These are phyloP conservation scores for Ceratina australensis DNA, from an alignment of 1,140 invertebrate genomes.

Conservation along the genomic window DNA sequence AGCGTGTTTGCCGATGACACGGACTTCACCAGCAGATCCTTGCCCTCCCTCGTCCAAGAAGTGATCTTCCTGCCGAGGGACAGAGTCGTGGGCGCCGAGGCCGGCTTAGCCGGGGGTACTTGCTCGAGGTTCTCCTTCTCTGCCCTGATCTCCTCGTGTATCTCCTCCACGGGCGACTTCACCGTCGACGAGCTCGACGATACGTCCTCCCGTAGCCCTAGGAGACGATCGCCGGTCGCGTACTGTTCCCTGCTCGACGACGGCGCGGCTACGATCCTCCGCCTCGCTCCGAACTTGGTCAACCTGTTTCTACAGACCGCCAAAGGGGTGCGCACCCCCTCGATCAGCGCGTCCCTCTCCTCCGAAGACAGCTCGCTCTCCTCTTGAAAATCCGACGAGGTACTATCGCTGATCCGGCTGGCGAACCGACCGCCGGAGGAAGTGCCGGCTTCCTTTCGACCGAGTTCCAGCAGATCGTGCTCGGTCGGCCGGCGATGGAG, in stretches of 20 bases:
- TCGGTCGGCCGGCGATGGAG: constrained; percentile 12
- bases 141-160: constrained; percentile 29
- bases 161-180: constrained; percentile 40
- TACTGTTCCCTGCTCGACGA: constrained; percentile 31
- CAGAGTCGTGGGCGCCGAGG: constrained; percentile 59
- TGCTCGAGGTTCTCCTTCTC: constrained; percentile 24
- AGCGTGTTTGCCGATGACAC: constrained; percentile 74
- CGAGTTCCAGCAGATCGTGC: constrained; percentile 5
- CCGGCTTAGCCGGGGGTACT: constrained; percentile 24
- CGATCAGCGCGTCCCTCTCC: constrained; percentile 68
- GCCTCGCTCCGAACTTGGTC: constrained; percentile 55
- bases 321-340: constrained; percentile 56
- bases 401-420: constrained; percentile 58
- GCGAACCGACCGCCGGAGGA: constrained; percentile 32
- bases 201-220: constrained; percentile 13
- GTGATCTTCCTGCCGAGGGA: constrained; percentile 60
- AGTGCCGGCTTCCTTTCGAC: constrained; percentile 13
- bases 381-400: constrained; percentile 69
- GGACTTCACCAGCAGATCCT: constrained; percentile 72
- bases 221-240: constrained; percentile 2
- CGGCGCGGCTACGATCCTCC: constrained; percentile 38
- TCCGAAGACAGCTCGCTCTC: constrained; percentile 70
- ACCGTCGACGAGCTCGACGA: constrained; percentile 38
- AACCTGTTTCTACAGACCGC: constrained; percentile 61
- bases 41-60: constrained; percentile 67